These are phyloP conservation scores for Tor tambroides DNA, from an alignment of 2,113 vertebrate species.

Conservation along the genomic window DNA sequence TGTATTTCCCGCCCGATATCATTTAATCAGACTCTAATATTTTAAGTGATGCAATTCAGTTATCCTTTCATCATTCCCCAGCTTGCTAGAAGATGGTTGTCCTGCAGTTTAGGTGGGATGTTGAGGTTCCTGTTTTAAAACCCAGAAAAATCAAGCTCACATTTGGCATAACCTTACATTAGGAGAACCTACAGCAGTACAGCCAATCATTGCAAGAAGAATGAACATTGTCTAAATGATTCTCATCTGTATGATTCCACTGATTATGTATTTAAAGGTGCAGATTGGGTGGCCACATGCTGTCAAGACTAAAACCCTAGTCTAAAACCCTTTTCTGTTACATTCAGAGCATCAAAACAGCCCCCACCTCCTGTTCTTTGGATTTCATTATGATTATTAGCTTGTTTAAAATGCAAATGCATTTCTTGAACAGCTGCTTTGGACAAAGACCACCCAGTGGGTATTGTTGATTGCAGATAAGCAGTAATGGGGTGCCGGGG, in stretches of 20 bases:
- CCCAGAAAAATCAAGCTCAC: not conserved
- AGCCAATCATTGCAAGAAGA: slow-evolving; percentile 19
- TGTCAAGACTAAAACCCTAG: slow-evolving; percentile 54
- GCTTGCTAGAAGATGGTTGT: not conserved
- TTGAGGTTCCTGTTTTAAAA: not conserved
- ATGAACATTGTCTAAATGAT: slow-evolving; percentile 35
- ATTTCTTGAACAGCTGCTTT: slow-evolving; percentile 62
- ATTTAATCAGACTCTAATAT: slow-evolving; percentile 43
- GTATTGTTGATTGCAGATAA: slow-evolving; percentile 68
- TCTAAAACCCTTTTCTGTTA: slow-evolving; percentile 26
- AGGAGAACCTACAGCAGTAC: slow-evolving; percentile 16
- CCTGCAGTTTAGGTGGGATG: not conserved
- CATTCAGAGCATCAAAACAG: slow-evolving; percentile 50
- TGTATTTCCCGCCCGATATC: slow-evolving; percentile 54
- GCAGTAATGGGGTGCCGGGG: slow-evolving; percentile 58
- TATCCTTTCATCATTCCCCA: slow-evolving; percentile 43
- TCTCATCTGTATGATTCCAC: slow-evolving; percentile 37
- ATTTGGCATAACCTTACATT: not conserved
- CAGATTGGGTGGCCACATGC: slow-evolving; percentile 24
- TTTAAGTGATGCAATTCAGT: slow-evolving; percentile 46
- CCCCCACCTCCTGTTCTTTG: slow-evolving; percentile 32
- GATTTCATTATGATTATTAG: slow-evolving; percentile 61
- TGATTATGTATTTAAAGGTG: slow-evolving; percentile 37
- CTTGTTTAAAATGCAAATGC: slow-evolving; percentile 71
- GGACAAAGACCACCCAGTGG: slow-evolving; percentile 68